phyloP scores from a whole-genome alignment of 2,888 invertebrate species.

The Ferrisia virgata region DNA sequence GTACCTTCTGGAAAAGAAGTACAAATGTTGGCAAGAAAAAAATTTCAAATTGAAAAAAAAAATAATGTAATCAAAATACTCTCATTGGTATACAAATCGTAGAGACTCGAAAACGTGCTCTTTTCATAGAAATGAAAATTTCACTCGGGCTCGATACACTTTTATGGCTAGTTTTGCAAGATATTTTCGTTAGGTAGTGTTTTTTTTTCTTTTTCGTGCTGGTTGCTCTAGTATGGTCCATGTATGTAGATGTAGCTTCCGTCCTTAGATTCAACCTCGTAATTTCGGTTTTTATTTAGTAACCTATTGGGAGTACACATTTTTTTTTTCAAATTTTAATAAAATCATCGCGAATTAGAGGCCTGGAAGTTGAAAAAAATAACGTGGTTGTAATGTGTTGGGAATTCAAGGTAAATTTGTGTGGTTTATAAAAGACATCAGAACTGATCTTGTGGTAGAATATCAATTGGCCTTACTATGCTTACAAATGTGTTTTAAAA shows the following conservation, averaged over 20 bases:
- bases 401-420: background rate
- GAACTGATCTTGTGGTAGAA: background rate
- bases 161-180: background rate
- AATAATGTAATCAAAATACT: conserved; percentile 28
- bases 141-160: background rate
- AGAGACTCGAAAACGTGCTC: conserved; percentile 6
- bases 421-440: background rate
- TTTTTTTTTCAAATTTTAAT: background rate
- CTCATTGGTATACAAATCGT: conserved; percentile 27
- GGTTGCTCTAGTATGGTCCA: background rate
- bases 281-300: conserved; percentile 12
- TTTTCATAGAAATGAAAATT: conserved; percentile 17
- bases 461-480: too few relatives aligned
- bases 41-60: conserved; percentile 5
- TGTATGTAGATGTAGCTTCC: background rate
- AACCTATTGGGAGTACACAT: background rate
- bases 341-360: background rate
- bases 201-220: background rate
- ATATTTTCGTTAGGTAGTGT: background rate
- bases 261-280: background rate
- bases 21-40: background rate
- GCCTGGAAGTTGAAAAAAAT: background rate
- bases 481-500: too few relatives aligned
- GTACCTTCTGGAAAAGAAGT: background rate
- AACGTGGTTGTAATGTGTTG: background rate